Conservation (phyloP, 2,113 vertebrate species). For the Micromys minutus region DNA sequence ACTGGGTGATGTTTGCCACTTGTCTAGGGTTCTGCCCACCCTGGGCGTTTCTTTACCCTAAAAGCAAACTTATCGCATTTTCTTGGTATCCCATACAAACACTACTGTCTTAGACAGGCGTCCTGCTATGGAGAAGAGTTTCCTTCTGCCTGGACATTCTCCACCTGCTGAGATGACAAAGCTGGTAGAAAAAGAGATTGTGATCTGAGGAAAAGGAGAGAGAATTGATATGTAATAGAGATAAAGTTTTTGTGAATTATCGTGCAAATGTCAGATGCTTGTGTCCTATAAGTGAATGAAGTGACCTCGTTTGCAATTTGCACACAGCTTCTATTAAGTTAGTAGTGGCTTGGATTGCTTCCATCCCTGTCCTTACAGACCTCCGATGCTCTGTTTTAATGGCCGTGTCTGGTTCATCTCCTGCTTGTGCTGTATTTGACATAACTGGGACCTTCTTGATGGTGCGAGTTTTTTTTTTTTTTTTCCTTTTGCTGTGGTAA, state of each 20-base stretch:
- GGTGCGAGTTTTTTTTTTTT: neutral
- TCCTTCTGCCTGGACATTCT: neutral
- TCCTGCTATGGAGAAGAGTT: neutral
- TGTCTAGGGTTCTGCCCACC: neutral
- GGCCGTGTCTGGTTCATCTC: neutral
- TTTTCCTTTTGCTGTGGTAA: constrained; percentile 53
- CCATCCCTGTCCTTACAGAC: neutral
- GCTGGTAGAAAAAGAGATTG: neutral
- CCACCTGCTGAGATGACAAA: neutral
- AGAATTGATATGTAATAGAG: neutral
- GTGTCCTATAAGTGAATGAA: neutral
- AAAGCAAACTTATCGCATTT: neutral
- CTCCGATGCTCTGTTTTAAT: neutral
- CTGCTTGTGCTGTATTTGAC: neutral
- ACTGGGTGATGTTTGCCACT: neutral
- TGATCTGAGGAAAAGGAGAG: neutral
- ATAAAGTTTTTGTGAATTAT: constrained; percentile 1
- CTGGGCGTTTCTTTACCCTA: neutral
- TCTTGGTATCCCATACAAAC: neutral
- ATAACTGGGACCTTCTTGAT: neutral
- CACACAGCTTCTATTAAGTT: neutral
- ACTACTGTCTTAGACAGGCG: neutral
- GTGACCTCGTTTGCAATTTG: neutral
- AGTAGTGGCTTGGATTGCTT: constrained; percentile 6
- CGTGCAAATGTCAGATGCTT: neutral